Evolutionary conservation across 2,113 vertebrate genomes (phyloP).

Genomic region (Psammodynastes pulverulentus): DNA sequence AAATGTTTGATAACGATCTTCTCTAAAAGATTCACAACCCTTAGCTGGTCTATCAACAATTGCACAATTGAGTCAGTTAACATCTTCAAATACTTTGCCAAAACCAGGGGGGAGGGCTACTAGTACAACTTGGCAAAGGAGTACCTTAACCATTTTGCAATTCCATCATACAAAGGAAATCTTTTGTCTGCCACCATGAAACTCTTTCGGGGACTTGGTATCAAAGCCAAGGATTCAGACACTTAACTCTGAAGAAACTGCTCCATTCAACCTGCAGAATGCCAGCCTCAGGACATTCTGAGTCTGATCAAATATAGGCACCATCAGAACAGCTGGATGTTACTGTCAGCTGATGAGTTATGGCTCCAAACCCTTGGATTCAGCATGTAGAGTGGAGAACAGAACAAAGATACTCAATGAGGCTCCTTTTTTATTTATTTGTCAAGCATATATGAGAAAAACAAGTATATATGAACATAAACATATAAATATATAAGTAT

Average conservation of each 20-base stretch:
- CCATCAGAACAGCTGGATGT: not conserved
- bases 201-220: not conserved
- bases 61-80: not conserved
- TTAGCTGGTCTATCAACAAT: not conserved
- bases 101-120: not conserved
- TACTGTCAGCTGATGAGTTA: not conserved
- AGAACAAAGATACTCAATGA: no score
- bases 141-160: not conserved
- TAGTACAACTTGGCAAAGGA: not conserved
- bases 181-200: not conserved
- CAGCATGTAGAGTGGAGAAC: not conserved
- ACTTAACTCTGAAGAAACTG: not conserved
- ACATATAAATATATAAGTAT: no score
- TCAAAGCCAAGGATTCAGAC: not conserved
- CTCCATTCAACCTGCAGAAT: not conserved
- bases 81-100: not conserved
- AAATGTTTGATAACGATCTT: not conserved
- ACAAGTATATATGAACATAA: no score
- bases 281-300: not conserved
- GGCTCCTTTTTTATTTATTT: no score
- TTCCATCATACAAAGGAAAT: not conserved
- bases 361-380: not conserved
- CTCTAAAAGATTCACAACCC: not conserved
- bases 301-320: not conserved
- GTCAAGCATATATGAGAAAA: no score